These are phyloP conservation scores for Tiliacea citrago DNA, from an alignment of 2,888 invertebrate species.

Conservation along the genomic window DNA sequence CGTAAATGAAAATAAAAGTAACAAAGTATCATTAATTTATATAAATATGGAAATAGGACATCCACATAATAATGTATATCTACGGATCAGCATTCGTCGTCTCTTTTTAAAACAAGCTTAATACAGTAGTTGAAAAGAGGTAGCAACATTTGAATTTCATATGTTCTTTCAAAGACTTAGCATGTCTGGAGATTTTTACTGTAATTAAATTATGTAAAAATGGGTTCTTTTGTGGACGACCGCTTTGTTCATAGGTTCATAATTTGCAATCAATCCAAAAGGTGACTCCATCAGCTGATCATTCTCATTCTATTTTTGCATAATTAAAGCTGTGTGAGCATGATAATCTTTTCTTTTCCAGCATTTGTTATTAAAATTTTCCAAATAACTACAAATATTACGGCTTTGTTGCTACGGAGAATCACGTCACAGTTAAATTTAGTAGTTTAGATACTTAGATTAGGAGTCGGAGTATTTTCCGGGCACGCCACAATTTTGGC, in stretches of 20 bases:
- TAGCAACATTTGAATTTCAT: neutral
- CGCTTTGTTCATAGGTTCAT: neutral
- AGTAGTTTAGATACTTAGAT: too few species aligned
- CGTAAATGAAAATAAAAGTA: too few species aligned
- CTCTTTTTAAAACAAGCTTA: neutral
- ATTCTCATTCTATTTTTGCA: too few species aligned
- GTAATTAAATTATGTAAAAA: neutral
- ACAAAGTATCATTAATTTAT: constrained; percentile 26
- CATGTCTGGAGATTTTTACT: neutral
- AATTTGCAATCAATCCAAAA: neutral
- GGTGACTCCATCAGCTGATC: too few species aligned
- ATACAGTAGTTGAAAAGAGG: neutral
- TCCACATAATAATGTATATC: neutral
- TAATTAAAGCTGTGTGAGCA: too few species aligned
- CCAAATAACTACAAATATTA: too few species aligned
- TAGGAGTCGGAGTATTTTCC: too few species aligned
- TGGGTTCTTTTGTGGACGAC: neutral
- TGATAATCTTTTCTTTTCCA: too few species aligned
- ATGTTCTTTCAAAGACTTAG: neutral
- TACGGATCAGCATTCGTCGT: constrained; percentile 10
- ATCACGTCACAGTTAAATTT: too few species aligned
- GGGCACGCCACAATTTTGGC: too few species aligned
- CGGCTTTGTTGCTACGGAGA: too few species aligned
- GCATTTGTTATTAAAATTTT: too few species aligned
- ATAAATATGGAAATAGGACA: constrained; percentile 18